Base-by-base conservation (phyloP, 2,797 vertebrate genomes). In the Pagetopsis macropterus region DNA sequence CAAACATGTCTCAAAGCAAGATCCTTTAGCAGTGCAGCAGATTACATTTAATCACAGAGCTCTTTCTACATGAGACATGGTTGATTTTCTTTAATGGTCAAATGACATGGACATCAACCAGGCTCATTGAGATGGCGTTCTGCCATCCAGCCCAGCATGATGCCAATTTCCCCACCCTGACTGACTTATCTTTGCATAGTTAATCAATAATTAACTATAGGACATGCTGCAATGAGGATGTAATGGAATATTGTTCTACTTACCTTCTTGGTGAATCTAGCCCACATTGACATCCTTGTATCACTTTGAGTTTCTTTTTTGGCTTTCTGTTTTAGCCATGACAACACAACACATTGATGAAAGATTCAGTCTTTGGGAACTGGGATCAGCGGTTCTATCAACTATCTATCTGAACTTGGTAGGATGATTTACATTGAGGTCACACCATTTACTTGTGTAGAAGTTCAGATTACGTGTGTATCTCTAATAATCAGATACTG, bases 201-300 rank as follows among this genome's bases (percentile, higher is more conserved):
- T 70, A 75, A 88, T 86, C 69, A 75, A 85, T 83, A 72, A 84
- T 81, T 54, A 77, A 66, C 68, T n/a, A 17, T 48, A 64, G 52
- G 23, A 31, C 70, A 44, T 74, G 76, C 68, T 81, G 75, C 65
- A 79, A 72, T 64, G 58, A 62, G 50, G 72, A 21, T 13, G 6
- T 52, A 72, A 27, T 27, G 27, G 27, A 27, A 27, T 27, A 5
- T 27, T 27, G 3, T 68, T 62, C 54, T 19, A 16, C 11, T 61
- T 65, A 23, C 67, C 16, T 67, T 41, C 55, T 49, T 52, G 56
- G 11, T 37, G 16, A 48, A 23, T 46, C 54, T 4, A 16, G 15
- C 19, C 13, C 11, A 27, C 27, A 15, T 9, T 41, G 65, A 37
- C 16, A 21, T 21, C 9, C 33, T 57, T 57, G 15, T 5, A 16